Conservation (phyloP, 1,140 invertebrate species). For the Pemphigus obesinymphae region DNA sequence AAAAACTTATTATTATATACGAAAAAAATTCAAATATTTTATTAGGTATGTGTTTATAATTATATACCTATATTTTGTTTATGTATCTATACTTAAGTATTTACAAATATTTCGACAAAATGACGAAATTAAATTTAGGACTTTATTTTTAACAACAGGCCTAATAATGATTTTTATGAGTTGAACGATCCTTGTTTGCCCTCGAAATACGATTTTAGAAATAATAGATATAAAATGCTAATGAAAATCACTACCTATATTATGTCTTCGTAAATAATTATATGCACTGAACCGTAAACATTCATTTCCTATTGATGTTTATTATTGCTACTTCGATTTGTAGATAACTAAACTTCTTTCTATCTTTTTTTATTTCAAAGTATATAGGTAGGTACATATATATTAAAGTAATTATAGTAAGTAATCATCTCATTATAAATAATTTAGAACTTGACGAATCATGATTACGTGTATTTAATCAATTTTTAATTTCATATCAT, state of each 20-base stretch:
- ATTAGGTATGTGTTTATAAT: no score
- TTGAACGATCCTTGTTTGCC: neutral
- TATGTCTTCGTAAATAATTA: conserved; percentile 26
- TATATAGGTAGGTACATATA: no score
- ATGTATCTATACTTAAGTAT: no score
- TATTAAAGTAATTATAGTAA: neutral
- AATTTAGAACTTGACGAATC: neutral
- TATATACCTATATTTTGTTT: no score
- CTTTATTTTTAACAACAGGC: no score
- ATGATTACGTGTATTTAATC: neutral
- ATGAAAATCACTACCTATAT: conserved; percentile 24
- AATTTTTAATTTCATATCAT: neutral
- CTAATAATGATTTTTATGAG: neutral
- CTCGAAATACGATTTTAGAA: conserved; percentile 6
- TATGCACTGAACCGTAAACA: conserved; percentile 22
- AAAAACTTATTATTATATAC: no score
- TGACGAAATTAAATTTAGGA: no score
- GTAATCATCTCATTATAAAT: neutral
- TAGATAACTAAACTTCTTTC: neutral
- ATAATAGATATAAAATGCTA: neutral
- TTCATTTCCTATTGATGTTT: conserved; percentile 24
- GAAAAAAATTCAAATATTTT: no score
- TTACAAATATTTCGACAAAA: no score
- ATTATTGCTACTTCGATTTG: neutral
- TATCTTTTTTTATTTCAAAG: neutral